These are phyloP conservation scores for Otocyon megalotis DNA, from an alignment of 2,113 vertebrate species.

Conservation along the genomic window DNA sequence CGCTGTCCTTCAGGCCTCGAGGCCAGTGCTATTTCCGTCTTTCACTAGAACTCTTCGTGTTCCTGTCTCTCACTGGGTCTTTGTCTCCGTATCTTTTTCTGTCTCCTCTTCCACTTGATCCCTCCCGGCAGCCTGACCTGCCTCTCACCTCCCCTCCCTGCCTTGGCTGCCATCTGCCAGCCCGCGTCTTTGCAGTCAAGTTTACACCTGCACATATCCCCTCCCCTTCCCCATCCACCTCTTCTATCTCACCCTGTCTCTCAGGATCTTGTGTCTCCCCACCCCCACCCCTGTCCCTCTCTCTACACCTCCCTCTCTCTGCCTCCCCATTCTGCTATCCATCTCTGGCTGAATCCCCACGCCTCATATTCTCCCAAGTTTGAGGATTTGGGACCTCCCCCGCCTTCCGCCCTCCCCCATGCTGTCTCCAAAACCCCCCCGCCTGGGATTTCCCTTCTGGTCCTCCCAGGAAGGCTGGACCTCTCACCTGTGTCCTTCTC, in stretches of 20 bases:
- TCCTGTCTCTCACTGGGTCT: background rate
- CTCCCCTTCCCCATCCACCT: background rate
- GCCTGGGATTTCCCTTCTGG: background rate
- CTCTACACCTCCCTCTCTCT: background rate
- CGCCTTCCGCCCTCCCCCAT: accelerated
- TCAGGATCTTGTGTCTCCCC: no score
- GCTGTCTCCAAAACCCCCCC: background rate
- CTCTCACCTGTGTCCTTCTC: background rate
- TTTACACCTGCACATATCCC: accelerated
- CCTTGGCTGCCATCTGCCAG: background rate
- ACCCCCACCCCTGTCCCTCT: background rate
- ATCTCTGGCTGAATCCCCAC: background rate
- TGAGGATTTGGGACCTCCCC: background rate
- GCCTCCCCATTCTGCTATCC: background rate
- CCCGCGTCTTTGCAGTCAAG: accelerated
- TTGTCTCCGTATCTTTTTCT: background rate
- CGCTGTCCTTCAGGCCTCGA: background rate
- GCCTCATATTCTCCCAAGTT: background rate
- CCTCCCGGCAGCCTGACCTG: background rate
- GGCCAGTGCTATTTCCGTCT: accelerated
- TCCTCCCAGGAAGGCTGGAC: accelerated
- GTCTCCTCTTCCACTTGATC: background rate
- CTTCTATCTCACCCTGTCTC: background rate
- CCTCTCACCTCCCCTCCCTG: background rate
- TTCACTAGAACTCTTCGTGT: background rate